Evolutionary conservation across 2,888 invertebrate species (phyloP), one percentile per base, ranked within the genome.

Genomic region (Allophyes oxyacanthae): DNA sequence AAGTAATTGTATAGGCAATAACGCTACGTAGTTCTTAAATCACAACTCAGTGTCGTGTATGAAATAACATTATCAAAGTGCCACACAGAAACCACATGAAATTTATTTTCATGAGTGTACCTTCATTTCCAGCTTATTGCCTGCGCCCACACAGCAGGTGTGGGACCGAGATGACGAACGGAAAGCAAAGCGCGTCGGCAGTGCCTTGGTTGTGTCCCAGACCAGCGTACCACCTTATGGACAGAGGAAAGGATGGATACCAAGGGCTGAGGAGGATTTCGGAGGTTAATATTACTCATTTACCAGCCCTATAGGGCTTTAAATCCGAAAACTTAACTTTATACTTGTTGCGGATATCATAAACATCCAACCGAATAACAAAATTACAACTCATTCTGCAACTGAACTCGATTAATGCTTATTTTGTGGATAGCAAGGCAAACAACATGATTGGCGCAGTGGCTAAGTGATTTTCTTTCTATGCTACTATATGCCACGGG

Each of bases 181-280:
- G 8, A 90, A 88, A 48, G 93, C 95, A 0, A 95, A 95, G 78
- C 93, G 95, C 60, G 94, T 94, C 10, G 90, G 92, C 7, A 94
- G 95, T 51, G 96, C 96, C 0, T 86, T 97, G 46, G 97, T 98
- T 9, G 96, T 97, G 46, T 97, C 98, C 6, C 96, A 97, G 77
- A 96, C 96, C 13, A 97, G 97, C 68, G 96, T 97, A 4, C 99
- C 99, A 0, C 98, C 99, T 0, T 99, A 99, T 92, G 99, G 99
- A 0, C 97, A 98, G 82, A 95, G 99, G 71, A 96, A 97, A 90
- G 98, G 98, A 79, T 99, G 99, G 98, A 95, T 99, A 7, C 99
- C 99, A 0, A 94, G 99, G 45, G 95, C 94, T 45, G 95, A 96
- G 46, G 97, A 95, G 0, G 96, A 96, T 78, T 96, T 94, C 86